Evolutionary conservation across 2,113 vertebrate genomes (phyloP), one percentile per base, ranked within the genome.

Genomic region (Brachypteracias leptosomus): DNA sequence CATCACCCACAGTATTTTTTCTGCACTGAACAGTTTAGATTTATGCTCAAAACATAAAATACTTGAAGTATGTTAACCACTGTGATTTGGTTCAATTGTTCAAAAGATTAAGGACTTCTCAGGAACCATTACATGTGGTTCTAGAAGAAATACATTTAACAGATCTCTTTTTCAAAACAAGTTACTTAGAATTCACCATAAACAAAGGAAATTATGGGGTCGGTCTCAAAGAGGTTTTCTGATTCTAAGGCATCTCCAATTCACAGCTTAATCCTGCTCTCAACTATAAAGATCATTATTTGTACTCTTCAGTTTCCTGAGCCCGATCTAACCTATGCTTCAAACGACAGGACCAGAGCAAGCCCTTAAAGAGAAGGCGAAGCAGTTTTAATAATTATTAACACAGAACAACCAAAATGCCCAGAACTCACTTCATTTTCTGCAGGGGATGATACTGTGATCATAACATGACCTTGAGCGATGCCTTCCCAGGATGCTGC

Each of bases 401-500:
- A 88, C 24, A 52, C 13, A 40, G 47, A 61, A 75, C 78, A 75
- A 4, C 4, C 16, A 20, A 70, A 76, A 59, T 3, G 16, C 6
- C 35, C 11, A 36, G 13, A 18, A 98, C 98, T 98, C 95, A 99
- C 99, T 20, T 99, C 98, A 36, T 98, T 98, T 89, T 99, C 99
- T 49, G 98, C 98, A 20, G 99, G 99, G 4, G 99, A 99, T 4
- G 99, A 98, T 61, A 99, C 97, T 0, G 99, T 99, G 92, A 99
- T 97, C 98, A 99, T 99, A 88, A 99, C 98, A 2, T 99, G 99
- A 65, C 99, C 99, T 94, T 99, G 99, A 19, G 99, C 99, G 12
- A 99, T 88, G 52, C 99, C 99, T 85, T 99, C 99, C 99, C 99
- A 99, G 7, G 99, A 99, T 6, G 99, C 98, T 1, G 99, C 99